phyloP scores from a whole-genome alignment of 2,888 invertebrate species.

The Orgyia antiqua region DNA sequence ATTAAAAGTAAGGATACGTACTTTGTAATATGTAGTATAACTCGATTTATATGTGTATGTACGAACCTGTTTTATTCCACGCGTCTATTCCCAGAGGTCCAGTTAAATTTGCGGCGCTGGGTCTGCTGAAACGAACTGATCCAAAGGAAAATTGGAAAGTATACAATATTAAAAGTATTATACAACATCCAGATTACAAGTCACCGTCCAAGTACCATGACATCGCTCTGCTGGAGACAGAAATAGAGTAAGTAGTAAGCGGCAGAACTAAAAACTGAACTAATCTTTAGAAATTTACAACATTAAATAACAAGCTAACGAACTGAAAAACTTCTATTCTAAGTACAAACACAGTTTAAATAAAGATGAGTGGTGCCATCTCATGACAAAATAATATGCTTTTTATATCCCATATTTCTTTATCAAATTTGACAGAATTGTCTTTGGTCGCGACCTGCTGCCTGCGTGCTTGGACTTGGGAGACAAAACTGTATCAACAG shows the following conservation, averaged over 20 bases:
- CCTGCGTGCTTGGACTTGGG: constrained; percentile 9
- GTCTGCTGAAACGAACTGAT: constrained; percentile 1
- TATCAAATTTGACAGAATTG: constrained; percentile 7
- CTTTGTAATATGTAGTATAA: too few species aligned
- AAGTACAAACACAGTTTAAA: too few species aligned
- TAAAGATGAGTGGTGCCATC: too few species aligned
- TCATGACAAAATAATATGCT: too few species aligned
- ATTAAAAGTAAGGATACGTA: too few species aligned
- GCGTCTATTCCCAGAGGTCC: constrained; percentile 2
- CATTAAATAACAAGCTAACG: too few species aligned
- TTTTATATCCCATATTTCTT: too few species aligned
- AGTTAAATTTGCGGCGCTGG: constrained; percentile 1
- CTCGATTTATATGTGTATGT: too few species aligned
- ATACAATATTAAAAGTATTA: background rate
- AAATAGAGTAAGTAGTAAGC: constrained; percentile 1
- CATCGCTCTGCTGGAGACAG: constrained; percentile 5
- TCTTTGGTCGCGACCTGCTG: constrained; percentile 2
- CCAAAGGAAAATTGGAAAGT: constrained; percentile 5
- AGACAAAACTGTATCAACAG: background rate
- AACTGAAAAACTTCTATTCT: too few species aligned
- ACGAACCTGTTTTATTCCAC: too few species aligned
- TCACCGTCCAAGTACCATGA: constrained; percentile 2
- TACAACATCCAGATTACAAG: constrained; percentile 1
- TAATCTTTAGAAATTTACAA: too few species aligned
- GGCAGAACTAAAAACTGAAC: too few species aligned